A percentile compares a stretch with the other conserved stretches of the same genome.
These are phyloP conservation scores for Poeciliopsis presidionis DNA, from an alignment of 2,797 vertebrate genomes.

Conservation along the genomic window DNA sequence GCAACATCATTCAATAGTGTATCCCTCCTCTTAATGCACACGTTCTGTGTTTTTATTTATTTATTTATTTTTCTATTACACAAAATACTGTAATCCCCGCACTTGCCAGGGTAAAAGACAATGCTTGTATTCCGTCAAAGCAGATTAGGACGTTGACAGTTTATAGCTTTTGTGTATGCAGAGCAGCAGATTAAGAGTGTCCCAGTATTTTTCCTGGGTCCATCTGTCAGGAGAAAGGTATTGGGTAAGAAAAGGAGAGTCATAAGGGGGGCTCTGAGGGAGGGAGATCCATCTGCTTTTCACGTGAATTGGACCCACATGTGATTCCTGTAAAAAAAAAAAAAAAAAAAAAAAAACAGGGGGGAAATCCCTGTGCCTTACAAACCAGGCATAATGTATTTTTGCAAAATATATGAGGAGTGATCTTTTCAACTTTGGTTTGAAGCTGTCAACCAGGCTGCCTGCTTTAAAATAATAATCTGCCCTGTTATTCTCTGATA, in stretches of 20 bases:
- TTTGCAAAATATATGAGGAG: slow-evolving; percentile 4
- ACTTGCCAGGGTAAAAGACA: background rate
- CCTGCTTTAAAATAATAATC: slow-evolving; percentile 36
- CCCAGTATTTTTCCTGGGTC: slow-evolving; percentile 70
- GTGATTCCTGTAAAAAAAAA: slow-evolving; percentile 28
- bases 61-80: slow-evolving; percentile 31
- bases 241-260: slow-evolving; percentile 18
- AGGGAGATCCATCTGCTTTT: slow-evolving; percentile 72
- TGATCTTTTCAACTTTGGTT: slow-evolving; percentile 5
- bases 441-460: slow-evolving; percentile 42
- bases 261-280: slow-evolving; percentile 38
- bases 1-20: background rate
- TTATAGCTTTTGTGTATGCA: slow-evolving; percentile 46
- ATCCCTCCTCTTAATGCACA: slow-evolving; percentile 4
- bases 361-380: slow-evolving; percentile 7
- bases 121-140: slow-evolving; percentile 39
- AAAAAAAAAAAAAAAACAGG: slow-evolving; percentile 14
- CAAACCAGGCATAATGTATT: slow-evolving; percentile 7
- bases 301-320: slow-evolving; percentile 26
- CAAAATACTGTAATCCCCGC: slow-evolving; percentile 5
- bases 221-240: slow-evolving; percentile 71
- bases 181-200: slow-evolving; percentile 74
- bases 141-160: slow-evolving; percentile 50
- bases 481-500: slow-evolving; percentile 19
- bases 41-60: slow-evolving; percentile 20